Evolutionary conservation across 2,888 invertebrate species (phyloP).

Genomic region (Heterodera filipjevi): DNA sequence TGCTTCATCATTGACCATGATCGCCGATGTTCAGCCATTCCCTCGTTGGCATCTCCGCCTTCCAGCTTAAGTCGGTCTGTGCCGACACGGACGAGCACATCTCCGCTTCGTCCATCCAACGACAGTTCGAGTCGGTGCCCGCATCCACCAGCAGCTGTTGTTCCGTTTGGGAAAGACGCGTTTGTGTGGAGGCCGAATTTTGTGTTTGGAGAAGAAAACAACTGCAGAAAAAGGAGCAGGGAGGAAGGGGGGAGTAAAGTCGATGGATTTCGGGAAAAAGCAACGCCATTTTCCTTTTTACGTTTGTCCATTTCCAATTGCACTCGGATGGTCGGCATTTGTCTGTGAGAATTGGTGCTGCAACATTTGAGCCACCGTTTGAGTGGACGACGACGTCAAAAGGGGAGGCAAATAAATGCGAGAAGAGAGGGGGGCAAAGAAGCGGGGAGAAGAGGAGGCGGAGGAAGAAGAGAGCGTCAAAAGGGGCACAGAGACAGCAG

Average conservation of each 20-base stretch:
- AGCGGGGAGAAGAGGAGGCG: not conserved
- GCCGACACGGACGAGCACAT: not conserved
- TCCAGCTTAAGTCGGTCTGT: slow-evolving; percentile 1
- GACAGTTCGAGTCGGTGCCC: not conserved
- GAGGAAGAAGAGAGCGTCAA: no score
- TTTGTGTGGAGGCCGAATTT: slow-evolving; percentile 2
- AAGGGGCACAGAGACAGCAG: not conserved
- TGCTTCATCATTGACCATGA: not conserved
- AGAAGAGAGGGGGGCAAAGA: not conserved
- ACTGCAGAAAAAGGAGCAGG: not conserved
- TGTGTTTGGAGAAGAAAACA: not conserved
- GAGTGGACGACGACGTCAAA: not conserved
- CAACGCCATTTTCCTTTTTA: not conserved
- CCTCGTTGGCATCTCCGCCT: not conserved
- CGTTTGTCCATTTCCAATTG: not conserved
- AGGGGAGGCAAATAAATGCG: slow-evolving; percentile 14
- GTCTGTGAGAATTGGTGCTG: slow-evolving; percentile 4
- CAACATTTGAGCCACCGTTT: slow-evolving; percentile 5
- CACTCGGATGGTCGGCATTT: not conserved
- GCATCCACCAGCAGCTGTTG: not conserved
- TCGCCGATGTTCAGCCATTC: not conserved
- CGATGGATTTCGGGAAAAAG: not conserved
- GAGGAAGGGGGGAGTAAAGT: not conserved
- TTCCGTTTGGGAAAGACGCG: not conserved
- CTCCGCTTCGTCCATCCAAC: not conserved